A percentile compares a stretch with the other conserved stretches of the same genome.
These are phyloP conservation scores for Pseudanteris insignis DNA, from an alignment of 2,888 invertebrate genomes.

Conservation along the genomic window DNA sequence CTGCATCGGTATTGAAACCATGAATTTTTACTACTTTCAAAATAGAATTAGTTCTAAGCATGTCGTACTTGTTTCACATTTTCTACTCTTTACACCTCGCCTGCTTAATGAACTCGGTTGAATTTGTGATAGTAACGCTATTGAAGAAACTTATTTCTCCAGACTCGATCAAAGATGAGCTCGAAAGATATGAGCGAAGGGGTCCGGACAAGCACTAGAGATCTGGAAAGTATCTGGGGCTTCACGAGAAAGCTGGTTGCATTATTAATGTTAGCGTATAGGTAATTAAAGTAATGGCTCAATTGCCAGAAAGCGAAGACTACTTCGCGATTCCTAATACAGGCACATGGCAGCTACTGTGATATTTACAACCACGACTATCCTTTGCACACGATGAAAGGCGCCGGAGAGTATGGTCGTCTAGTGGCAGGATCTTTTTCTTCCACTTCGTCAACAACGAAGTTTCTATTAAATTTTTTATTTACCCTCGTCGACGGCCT, in stretches of 20 bases:
- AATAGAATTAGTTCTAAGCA: constrained; percentile 26
- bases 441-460: constrained; percentile 52
- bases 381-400: constrained; percentile 25
- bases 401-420: constrained; percentile 26
- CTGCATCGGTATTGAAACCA: too few relatives aligned
- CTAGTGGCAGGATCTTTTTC: constrained; percentile 44
- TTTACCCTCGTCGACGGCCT: constrained; percentile 49
- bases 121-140: constrained; percentile 26
- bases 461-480: constrained; percentile 56
- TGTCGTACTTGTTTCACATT: constrained; percentile 41
- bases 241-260: constrained; percentile 47
- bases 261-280: constrained; percentile 52
- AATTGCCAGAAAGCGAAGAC: constrained; percentile 49
- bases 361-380: constrained; percentile 32
- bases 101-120: constrained; percentile 21
- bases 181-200: constrained; percentile 23
- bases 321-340: constrained; percentile 39
- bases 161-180: constrained; percentile 42
- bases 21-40: too few relatives aligned
- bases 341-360: constrained; percentile 14
- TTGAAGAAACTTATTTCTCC: constrained; percentile 21
- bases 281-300: constrained; percentile 55
- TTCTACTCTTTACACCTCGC: constrained; percentile 37
- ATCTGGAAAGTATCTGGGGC: constrained; percentile 43
- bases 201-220: constrained; percentile 38